Evolutionary conservation across 1,140 invertebrate species (phyloP).

Genomic region (Nomia melanderi): DNA sequence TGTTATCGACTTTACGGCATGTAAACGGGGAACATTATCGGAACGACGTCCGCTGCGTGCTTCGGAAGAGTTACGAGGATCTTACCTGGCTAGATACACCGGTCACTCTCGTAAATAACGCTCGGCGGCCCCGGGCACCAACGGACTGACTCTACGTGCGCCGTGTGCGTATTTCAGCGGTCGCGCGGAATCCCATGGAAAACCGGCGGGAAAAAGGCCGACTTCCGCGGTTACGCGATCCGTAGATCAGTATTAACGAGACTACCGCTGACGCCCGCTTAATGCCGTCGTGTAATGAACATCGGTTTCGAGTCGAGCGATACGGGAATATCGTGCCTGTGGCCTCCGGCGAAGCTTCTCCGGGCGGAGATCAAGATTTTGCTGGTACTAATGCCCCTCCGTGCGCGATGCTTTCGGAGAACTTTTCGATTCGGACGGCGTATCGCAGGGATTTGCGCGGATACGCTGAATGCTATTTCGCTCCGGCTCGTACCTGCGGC

Average conservation of each 20-base stretch:
- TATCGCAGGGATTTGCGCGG: too few relatives aligned
- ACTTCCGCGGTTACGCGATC: slow-evolving; percentile 9
- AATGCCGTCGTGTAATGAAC: neutral
- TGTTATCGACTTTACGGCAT: slow-evolving; percentile 36
- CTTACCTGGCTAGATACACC: slow-evolving; percentile 16
- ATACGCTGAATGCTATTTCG: too few relatives aligned
- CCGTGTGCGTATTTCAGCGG: neutral
- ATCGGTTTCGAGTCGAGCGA: neutral
- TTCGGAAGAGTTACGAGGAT: slow-evolving; percentile 19
- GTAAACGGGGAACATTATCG: slow-evolving; percentile 31
- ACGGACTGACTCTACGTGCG: neutral
- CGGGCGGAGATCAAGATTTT: too few relatives aligned
- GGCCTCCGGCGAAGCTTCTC: too few relatives aligned
- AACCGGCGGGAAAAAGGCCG: neutral
- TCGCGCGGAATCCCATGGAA: neutral
- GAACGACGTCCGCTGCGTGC: slow-evolving; percentile 13
- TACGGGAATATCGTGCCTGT: neutral
- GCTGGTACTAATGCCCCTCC: too few relatives aligned
- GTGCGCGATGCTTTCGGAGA: too few relatives aligned
- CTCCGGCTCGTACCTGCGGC: too few relatives aligned
- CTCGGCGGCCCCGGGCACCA: neutral
- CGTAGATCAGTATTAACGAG: slow-evolving; percentile 4
- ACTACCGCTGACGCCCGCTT: neutral
- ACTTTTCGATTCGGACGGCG: too few relatives aligned
- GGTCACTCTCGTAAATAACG: slow-evolving; percentile 22